phyloP scores from a whole-genome alignment of 2,113 vertebrate genomes.

The Tamias sibiricus region DNA sequence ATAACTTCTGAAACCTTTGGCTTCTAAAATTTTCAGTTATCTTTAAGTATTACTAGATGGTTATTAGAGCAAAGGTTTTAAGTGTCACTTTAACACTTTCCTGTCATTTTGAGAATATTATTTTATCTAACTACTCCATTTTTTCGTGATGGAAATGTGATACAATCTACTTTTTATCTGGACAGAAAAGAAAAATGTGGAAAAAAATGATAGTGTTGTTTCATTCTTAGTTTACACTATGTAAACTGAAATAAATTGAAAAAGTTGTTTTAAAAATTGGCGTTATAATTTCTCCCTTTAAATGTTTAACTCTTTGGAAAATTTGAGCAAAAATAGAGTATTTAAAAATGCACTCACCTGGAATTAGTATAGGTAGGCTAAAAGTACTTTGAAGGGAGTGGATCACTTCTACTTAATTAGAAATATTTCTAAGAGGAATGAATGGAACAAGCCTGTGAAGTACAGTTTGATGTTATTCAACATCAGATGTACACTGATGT shows the following conservation, averaged over 20 bases:
- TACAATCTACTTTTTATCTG: neutral
- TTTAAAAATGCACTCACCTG: neutral
- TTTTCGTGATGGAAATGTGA: neutral
- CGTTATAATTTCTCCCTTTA: neutral
- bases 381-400: neutral
- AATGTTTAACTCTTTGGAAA: neutral
- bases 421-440: neutral
- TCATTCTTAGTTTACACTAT: neutral
- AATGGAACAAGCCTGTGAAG: neutral
- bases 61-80: slow-evolving; percentile 47
- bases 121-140: neutral
- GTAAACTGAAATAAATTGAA: neutral
- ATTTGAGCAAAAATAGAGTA: neutral
- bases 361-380: neutral
- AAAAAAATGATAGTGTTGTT: neutral
- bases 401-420: neutral
- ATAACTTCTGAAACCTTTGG: slow-evolving; percentile 42
- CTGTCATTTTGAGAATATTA: neutral
- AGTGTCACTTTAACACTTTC: slow-evolving; percentile 5
- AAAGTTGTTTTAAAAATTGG: neutral
- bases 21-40: slow-evolving; percentile 43
- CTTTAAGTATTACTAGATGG: neutral
- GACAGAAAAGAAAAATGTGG: neutral
- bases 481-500: no score
- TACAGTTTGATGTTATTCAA: neutral